phyloP scores from a whole-genome alignment of 2,797 vertebrate species.

The Otolemur crassicaudatus region DNA sequence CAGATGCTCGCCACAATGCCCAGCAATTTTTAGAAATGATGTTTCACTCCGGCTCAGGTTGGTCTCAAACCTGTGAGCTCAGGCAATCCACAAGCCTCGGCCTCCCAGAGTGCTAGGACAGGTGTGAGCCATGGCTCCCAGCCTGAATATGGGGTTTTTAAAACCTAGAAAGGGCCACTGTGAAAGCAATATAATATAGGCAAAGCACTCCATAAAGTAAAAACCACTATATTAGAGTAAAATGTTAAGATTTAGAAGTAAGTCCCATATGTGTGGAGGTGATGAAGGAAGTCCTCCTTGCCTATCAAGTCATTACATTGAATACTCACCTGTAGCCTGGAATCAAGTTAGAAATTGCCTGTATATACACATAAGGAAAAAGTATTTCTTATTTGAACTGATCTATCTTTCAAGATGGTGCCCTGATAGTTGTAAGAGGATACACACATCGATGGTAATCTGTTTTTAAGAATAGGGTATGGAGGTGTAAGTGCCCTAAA shows the following conservation, averaged over 20 bases:
- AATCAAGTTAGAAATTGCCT: neutral
- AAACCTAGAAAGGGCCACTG: neutral
- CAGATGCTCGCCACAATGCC: no score
- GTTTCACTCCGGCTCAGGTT: no score
- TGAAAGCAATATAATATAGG: neutral
- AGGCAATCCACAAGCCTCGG: no score
- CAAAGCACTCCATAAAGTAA: neutral
- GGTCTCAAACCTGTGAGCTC: no score
- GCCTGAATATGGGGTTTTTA: neutral
- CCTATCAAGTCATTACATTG: neutral
- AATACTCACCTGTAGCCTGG: neutral
- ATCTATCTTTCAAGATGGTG: neutral
- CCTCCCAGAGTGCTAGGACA: no score
- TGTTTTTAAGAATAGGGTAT: neutral
- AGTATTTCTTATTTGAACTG: neutral
- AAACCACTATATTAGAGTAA: neutral
- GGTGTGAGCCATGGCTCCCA: no score
- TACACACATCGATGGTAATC: neutral
- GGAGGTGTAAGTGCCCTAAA: neutral
- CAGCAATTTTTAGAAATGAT: no score
- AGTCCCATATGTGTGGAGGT: neutral
- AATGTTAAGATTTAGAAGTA: neutral
- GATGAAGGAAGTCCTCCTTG: neutral
- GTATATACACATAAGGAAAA: neutral
- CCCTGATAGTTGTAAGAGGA: neutral